Percentiles rank a stretch among this genome's conserved stretches.
phyloP scores from a whole-genome alignment of 1,140 invertebrate species.

The Lordiphosa clarofinis region DNA sequence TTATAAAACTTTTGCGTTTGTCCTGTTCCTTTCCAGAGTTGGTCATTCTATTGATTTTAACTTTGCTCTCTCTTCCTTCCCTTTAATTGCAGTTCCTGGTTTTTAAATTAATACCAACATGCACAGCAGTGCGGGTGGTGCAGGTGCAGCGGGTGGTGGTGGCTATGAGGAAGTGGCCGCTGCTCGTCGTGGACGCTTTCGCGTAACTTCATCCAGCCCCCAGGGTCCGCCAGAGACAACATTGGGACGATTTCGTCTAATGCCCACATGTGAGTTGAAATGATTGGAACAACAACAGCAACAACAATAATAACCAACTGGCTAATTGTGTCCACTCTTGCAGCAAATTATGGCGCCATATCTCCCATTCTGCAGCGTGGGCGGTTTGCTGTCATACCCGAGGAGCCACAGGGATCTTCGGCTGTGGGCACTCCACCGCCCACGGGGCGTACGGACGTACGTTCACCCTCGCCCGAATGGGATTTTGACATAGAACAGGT shows the following conservation, averaged over 20 bases:
- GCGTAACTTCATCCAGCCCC: conserved; percentile 69
- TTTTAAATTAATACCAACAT: conserved; percentile 31
- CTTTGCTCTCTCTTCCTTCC: conserved; percentile 1
- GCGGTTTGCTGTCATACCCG: conserved; percentile 79
- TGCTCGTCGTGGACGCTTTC: conserved; percentile 75
- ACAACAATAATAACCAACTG: background rate
- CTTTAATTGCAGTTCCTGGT: conserved; percentile 29
- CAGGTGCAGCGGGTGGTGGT: conserved; percentile 43
- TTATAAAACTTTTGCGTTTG: conserved; percentile 14
- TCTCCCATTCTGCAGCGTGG: conserved; percentile 78
- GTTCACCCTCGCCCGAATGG: conserved; percentile 78
- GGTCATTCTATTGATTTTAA: conserved; percentile 43
- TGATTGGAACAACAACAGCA: background rate
- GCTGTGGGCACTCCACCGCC: conserved; percentile 61
- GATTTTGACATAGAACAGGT: conserved; percentile 79
- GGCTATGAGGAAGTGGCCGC: conserved; percentile 74
- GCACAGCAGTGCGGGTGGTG: conserved; percentile 56
- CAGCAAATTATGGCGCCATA: conserved; percentile 79
- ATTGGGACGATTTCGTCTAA: conserved; percentile 77
- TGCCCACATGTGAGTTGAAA: conserved; percentile 73
- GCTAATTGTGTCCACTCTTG: conserved; percentile 12
- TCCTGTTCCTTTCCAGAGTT: conserved; percentile 14
- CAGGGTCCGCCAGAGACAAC: conserved; percentile 74
- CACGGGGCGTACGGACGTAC: conserved; percentile 34
- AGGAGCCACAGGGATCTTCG: conserved; percentile 76